Evolutionary conservation across 1,140 invertebrate genomes (phyloP).

Genomic region (Drosophila sp.): DNA sequence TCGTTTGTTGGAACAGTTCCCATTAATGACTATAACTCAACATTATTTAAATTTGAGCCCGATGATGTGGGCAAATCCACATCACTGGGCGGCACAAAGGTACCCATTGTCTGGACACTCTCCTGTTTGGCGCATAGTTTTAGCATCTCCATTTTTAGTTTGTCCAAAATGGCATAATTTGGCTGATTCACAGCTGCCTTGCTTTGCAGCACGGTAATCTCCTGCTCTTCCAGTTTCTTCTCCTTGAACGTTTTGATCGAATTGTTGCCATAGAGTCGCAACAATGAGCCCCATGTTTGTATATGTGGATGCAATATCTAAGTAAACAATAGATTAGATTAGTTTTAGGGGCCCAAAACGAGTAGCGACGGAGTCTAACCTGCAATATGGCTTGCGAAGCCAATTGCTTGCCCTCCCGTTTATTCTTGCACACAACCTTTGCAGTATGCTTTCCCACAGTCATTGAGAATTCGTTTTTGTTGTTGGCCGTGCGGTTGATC

Average conservation of each 20-base stretch:
- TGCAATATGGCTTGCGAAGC: conserved; percentile 98
- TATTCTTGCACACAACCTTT: conserved; percentile 96
- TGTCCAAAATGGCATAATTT: conserved; percentile 96
- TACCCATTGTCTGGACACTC: conserved; percentile 89
- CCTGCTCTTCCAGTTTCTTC: conserved; percentile 96
- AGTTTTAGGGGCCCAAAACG: background rate
- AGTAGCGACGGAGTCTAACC: conserved; percentile 68
- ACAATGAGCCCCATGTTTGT: conserved; percentile 95
- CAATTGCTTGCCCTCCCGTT: conserved; percentile 98
- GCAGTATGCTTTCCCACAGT: conserved; percentile 95
- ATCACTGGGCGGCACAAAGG: conserved; percentile 87
- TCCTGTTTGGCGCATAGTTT: conserved; percentile 89
- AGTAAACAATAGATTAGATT: background rate
- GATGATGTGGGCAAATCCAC: conserved; percentile 88
- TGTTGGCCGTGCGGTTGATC: conserved; percentile 94
- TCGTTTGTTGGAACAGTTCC: conserved; percentile 17
- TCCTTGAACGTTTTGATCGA: conserved; percentile 97
- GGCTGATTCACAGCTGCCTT: conserved; percentile 95
- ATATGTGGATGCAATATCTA: conserved; percentile 95
- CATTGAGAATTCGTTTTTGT: conserved; percentile 97
- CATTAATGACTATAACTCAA: conserved; percentile 64
- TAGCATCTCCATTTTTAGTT: conserved; percentile 94
- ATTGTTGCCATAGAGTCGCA: conserved; percentile 95
- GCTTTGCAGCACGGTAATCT: conserved; percentile 95
- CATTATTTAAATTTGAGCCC: conserved; percentile 89